These are phyloP conservation scores for Podilymbus podiceps DNA, from an alignment of 2,113 vertebrate genomes.

Conservation along the genomic window DNA sequence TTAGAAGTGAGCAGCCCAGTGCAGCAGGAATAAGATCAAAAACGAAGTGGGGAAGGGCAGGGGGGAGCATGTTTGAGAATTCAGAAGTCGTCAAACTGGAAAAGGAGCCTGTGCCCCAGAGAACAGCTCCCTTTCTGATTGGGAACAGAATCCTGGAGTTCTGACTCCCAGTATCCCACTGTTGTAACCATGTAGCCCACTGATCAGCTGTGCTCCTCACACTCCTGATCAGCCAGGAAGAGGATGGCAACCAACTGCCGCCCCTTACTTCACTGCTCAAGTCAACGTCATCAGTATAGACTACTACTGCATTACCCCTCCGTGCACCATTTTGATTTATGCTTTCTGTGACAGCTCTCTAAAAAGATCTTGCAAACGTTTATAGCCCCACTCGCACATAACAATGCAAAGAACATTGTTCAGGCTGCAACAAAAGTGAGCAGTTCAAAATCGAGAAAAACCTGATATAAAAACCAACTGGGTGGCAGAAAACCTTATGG, in stretches of 20 bases:
- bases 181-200: rapidly evolving
- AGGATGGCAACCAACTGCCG: not conserved
- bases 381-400: not conserved
- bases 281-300: not conserved
- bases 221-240: not conserved
- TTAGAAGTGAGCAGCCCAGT: not conserved
- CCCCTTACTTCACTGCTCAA: not conserved
- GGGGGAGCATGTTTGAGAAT: not conserved
- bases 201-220: not conserved
- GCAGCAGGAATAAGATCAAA: not conserved
- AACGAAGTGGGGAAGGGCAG: not conserved
- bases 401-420: not conserved
- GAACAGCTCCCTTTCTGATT: not conserved
- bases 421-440: not conserved
- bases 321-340: rapidly evolving
- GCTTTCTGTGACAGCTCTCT: not conserved
- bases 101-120: not conserved
- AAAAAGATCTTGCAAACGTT: not conserved
- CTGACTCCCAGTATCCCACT: not conserved
- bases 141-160: not conserved
- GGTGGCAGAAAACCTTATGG: not conserved
- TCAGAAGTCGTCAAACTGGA: not conserved
- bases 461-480: not conserved
- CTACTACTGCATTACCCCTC: not conserved
- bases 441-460: not conserved